phyloP scores from a whole-genome alignment of 2,113 vertebrate species.

The Sebastes fasciatus region DNA sequence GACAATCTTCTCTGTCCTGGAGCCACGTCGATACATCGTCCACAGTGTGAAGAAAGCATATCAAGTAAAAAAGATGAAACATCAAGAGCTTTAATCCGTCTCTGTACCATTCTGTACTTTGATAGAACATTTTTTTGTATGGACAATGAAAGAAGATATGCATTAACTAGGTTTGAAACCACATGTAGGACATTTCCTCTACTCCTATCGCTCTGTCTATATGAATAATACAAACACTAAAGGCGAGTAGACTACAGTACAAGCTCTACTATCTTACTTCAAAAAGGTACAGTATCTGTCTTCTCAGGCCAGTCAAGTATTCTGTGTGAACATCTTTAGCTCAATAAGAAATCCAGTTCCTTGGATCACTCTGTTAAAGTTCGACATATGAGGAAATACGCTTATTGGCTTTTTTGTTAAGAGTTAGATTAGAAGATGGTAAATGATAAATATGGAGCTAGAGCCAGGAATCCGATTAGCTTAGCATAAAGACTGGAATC shows the following conservation, averaged over 20 bases:
- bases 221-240: not conserved
- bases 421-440: not conserved
- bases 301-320: not conserved
- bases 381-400: not conserved
- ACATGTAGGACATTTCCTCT: not conserved
- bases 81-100: conserved; percentile 5
- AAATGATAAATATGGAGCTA: not conserved
- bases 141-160: not conserved
- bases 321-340: conserved; percentile 21
- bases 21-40: conserved; percentile 12
- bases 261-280: not conserved
- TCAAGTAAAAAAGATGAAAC: not conserved
- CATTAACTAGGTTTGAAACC: not conserved
- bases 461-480: conserved; percentile 4
- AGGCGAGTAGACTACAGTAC: not conserved
- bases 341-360: not conserved
- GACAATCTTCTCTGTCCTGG: conserved; percentile 47
- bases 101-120: not conserved
- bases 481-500: conserved; percentile 14
- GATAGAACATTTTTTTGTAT: not conserved
- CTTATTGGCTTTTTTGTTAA: not conserved
- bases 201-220: not conserved
- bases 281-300: not conserved
- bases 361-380: not conserved
- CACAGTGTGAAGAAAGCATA: not conserved